Evolutionary conservation across 2,797 vertebrate genomes (phyloP), one percentile per base, ranked within the genome.

Genomic region (Eupleurogrammus muticus): DNA sequence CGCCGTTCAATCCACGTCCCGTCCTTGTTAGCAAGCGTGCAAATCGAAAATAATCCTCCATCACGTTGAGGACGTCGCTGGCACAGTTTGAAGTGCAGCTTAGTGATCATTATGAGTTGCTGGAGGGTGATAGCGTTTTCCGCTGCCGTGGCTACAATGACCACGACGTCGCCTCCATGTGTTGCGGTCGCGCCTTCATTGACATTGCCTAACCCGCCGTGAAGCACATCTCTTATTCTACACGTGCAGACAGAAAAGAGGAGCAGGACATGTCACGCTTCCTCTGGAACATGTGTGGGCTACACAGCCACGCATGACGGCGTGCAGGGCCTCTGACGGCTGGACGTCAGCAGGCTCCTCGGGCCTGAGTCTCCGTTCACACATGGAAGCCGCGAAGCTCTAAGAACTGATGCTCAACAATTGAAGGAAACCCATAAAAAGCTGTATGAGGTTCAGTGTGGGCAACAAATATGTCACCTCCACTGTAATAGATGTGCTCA

Each of bases 1-100:
- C 81, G 36, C 72, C 84, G 85, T 89, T 89, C 85, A 73, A 50
- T 84, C 77, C 82, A 56, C 87, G 89, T 90, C 52, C 75, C 75
- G 73, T 77, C 63, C 84, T 79, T 20, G 44, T 90, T 87, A 85
- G 81, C 50, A 47, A 77, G 87, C 84, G 72, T 81, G 86, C 79
- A 83, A 90, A 89, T 89, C 74, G 51, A 51, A 66, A 87, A 84
- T 63, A 87, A 78, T 75, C 70, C 71, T 60, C 79, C 62, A 58
- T 84, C 23, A 24, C 77, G n/a, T 36, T 17, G 11, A 64, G 3
- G 81, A 74, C 70, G 68, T 69, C 61, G 0, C 20, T 53, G 69
- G 38, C 44, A 51, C 57, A 28, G 66, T 79, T 57, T 54, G 75
- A 85, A 69, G 63, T 53, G 35, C 67, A 82, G 69, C 69, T 52